phyloP scores from a whole-genome alignment of 1,140 invertebrate genomes.

The Ceratina calcarata region DNA sequence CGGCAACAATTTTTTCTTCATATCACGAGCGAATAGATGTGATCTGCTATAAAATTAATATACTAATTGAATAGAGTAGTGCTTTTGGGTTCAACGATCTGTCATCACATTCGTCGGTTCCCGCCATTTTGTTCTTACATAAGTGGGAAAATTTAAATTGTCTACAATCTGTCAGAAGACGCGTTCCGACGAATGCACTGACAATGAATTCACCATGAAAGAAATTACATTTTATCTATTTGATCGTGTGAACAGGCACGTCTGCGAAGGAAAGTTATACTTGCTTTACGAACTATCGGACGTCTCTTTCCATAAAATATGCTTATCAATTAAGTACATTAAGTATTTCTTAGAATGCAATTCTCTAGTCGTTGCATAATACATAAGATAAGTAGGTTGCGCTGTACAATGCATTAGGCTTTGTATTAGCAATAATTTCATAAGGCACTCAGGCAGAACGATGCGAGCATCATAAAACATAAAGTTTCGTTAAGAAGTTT shows the following conservation, averaged over 20 bases:
- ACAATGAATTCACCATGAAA: background rate
- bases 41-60: background rate
- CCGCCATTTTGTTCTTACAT: slow-evolving; percentile 59
- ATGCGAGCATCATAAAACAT: background rate
- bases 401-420: slow-evolving; percentile 17
- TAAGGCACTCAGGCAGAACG: slow-evolving; percentile 17
- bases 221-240: background rate
- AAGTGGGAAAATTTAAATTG: slow-evolving; percentile 41
- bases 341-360: slow-evolving; percentile 21
- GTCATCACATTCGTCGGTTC: slow-evolving; percentile 56
- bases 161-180: background rate
- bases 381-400: slow-evolving; percentile 12
- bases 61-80: slow-evolving; percentile 47
- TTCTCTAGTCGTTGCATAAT: slow-evolving; percentile 31
- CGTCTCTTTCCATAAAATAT: background rate
- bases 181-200: background rate
- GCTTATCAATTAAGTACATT: background rate
- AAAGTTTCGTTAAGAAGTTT: background rate
- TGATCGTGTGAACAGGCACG: background rate
- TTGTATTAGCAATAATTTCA: slow-evolving; percentile 31
- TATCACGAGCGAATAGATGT: background rate
- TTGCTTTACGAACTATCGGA: background rate
- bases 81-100: slow-evolving; percentile 70
- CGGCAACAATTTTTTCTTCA: background rate
- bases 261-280: background rate